Base-by-base conservation (phyloP, 2,888 invertebrate species). In the Andrena chrysosceles region DNA sequence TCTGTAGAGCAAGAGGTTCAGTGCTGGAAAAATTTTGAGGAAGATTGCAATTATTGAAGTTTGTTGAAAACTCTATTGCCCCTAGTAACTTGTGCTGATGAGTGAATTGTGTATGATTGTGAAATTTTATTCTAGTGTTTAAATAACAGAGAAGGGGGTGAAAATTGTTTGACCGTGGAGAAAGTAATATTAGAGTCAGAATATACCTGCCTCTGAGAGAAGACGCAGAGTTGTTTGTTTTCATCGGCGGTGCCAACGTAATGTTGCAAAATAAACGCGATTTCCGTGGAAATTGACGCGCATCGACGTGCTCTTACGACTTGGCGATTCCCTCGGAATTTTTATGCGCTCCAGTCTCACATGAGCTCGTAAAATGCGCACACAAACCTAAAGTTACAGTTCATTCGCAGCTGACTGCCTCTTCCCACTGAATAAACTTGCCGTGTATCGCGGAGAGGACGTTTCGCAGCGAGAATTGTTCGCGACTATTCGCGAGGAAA, bases 401-500 rank as follows among this genome's bases (percentile, higher is more conserved):
- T 78, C 74, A 74, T 79, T 79, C 76, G 76, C 76, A 79, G 68
- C 78, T 79, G 78, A 68, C 76, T 79, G 31, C 56, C 54, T 68
- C 33, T 64, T 68, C 35, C 56, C 69, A 59, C 68, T 42, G 76
- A 69, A 79, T 76, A 76, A 79, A 79, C 76, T 56, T 52, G 26
- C 26, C 48, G 10, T 26, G 31, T 29, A 20, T 56, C 48, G 23
- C 26, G 8, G 56, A 33, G 56, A 49, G 48, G 54, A 54, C 75
- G 48, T 63, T 78, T 75, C 63, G 56, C 31, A 54, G 33, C 68
- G 68, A 42, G 60, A 74, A 77, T 59, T 74, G 66, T 67, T 77
- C 49, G 35, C n/a, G 10, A 42, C 66, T 67, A 68, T 75, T 70
- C 48, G 68, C 63, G 48, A 16, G 68, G n/a, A 60, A 60, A 64